phyloP scores from a whole-genome alignment of 2,113 vertebrate species.

The Notiomystis cincta region DNA sequence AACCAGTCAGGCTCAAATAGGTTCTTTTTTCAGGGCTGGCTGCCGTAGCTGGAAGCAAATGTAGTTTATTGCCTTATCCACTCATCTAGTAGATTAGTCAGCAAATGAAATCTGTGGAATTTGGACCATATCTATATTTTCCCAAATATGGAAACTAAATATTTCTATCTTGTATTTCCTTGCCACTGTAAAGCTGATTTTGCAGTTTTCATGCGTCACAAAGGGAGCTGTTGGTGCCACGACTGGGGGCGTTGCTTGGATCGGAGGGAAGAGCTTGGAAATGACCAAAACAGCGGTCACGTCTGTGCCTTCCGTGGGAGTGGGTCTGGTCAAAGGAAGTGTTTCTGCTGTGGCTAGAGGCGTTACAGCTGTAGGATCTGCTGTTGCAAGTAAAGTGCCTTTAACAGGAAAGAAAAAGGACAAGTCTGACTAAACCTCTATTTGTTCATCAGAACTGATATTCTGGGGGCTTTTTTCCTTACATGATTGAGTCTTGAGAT shows the following conservation, averaged over 20 bases:
- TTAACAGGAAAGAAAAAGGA: constrained; percentile 85
- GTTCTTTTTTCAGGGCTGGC: not conserved
- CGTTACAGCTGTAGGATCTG: constrained; percentile 87
- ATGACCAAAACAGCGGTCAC: constrained; percentile 91
- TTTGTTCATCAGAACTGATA: fast-evolving
- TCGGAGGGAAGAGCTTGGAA: constrained; percentile 92
- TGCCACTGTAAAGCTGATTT: not conserved
- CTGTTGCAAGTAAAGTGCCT: constrained; percentile 92
- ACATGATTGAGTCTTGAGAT: not conserved
- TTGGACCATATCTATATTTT: not conserved
- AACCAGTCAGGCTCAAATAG: not conserved
- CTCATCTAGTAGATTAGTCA: not conserved
- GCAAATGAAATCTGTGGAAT: not conserved
- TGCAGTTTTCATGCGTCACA: constrained; percentile 69
- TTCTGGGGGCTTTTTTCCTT: not conserved
- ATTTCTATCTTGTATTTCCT: not conserved
- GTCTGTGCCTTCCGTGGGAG: constrained; percentile 87
- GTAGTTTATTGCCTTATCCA: not conserved
- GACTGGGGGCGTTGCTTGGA: constrained; percentile 89
- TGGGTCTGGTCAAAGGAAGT: constrained; percentile 89
- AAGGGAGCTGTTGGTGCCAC: constrained; percentile 94
- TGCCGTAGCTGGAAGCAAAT: not conserved
- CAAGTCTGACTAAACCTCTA: constrained; percentile 85
- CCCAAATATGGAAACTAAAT: not conserved
- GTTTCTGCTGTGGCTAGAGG: constrained; percentile 90